Conservation (phyloP, 2,113 vertebrate species). For the Callocephalon fimbriatum region DNA sequence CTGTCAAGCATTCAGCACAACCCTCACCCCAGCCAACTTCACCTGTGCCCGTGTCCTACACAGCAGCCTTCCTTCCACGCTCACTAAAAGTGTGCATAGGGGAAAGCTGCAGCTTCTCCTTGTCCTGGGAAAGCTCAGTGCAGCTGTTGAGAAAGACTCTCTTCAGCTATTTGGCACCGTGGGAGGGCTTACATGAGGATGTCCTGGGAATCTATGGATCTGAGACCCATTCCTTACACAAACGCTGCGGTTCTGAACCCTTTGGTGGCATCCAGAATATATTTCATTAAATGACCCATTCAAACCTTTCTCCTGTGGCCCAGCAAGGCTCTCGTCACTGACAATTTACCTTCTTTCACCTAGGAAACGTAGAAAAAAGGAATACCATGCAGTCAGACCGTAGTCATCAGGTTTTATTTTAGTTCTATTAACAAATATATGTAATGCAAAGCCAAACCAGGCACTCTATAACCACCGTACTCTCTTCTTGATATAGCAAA, state of each 20-base stretch:
- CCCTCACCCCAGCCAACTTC: not conserved
- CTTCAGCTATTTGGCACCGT: not conserved
- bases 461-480: not conserved
- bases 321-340: not conserved
- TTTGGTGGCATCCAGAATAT: not conserved
- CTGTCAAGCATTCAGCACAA: not conserved
- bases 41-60: not conserved
- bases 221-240: not conserved
- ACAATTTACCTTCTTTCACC: not conserved
- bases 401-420: not conserved
- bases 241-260: not conserved
- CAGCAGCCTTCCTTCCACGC: not conserved
- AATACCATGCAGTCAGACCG: not conserved
- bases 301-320: not conserved
- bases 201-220: not conserved
- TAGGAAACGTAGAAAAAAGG: not conserved
- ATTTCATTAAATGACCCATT: not conserved
- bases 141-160: slow-evolving; percentile 39
- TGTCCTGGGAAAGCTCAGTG: not conserved
- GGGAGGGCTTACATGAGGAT: not conserved
- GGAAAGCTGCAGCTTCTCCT: not conserved
- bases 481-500: not conserved
- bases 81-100: not conserved
- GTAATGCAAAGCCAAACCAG: not conserved
- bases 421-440: slow-evolving; percentile 1